These are phyloP conservation scores for Ryuthela nishihirai DNA, from an alignment of 2,888 invertebrate species.

Conservation along the genomic window DNA sequence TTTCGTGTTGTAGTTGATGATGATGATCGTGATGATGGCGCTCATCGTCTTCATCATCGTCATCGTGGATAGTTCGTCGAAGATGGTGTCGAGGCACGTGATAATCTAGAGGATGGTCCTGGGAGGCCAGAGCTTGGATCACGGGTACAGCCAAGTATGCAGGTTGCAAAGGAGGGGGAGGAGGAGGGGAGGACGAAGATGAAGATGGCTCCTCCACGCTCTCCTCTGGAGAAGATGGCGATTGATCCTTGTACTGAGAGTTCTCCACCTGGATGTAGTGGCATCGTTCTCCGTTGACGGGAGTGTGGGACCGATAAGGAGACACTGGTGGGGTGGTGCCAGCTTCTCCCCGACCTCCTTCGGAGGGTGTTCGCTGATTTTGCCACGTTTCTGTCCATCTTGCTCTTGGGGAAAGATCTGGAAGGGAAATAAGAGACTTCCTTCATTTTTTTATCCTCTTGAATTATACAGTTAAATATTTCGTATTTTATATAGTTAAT, in stretches of 20 bases:
- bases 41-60: neutral
- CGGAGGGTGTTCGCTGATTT: constrained; percentile 18
- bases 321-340: constrained; percentile 29
- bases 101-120: constrained; percentile 23
- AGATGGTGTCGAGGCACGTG: constrained; percentile 13
- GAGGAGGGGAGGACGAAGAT: constrained; percentile 12
- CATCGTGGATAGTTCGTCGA: neutral
- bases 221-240: constrained; percentile 3
- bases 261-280: too few relatives aligned
- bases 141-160: constrained; percentile 30
- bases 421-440: neutral
- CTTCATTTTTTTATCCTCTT: too few relatives aligned
- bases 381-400: constrained; percentile 30
- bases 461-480: too few relatives aligned
- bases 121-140: constrained; percentile 11
- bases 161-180: constrained; percentile 18
- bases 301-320: too few relatives aligned
- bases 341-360: constrained; percentile 27
- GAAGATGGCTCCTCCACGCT: constrained; percentile 17
- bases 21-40: neutral
- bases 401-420: constrained; percentile 22
- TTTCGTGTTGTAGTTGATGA: neutral
- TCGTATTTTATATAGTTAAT: too few relatives aligned
- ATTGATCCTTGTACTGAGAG: too few relatives aligned
- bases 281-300: too few relatives aligned